phyloP scores from a whole-genome alignment of 1,140 invertebrate species.

The Drosophila bipectinata region DNA sequence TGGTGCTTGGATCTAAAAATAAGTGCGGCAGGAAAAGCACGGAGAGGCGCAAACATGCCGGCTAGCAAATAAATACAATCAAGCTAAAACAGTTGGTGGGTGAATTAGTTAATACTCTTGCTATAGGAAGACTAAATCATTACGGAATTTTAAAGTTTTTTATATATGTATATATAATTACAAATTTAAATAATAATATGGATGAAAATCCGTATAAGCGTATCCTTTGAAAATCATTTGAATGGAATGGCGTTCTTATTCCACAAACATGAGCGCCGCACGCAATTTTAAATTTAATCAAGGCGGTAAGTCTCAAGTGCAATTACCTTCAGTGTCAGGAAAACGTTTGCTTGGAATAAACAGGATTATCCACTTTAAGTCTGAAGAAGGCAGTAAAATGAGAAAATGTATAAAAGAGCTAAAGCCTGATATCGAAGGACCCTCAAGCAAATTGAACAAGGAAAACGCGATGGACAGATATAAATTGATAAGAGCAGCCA shows the following conservation, averaged over 20 bases:
- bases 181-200: too few species aligned
- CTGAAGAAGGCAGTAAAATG: background rate
- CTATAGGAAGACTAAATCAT: background rate
- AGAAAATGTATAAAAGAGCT: background rate
- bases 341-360: slow-evolving; percentile 8
- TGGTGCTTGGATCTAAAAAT: slow-evolving; percentile 42
- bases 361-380: background rate
- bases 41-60: slow-evolving; percentile 26
- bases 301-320: background rate
- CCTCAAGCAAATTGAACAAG: background rate
- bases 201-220: too few species aligned
- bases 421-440: background rate
- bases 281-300: background rate
- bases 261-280: background rate
- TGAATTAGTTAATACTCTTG: background rate
- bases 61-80: slow-evolving; percentile 7
- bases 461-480: slow-evolving; percentile 15
- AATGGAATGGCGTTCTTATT: too few species aligned
- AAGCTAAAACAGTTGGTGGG: background rate
- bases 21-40: slow-evolving; percentile 25
- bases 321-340: slow-evolving; percentile 9
- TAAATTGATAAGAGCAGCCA: slow-evolving; percentile 9
- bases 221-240: too few species aligned
- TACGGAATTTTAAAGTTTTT: too few species aligned
- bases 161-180: too few species aligned